Evolutionary conservation across 2,797 vertebrate species (phyloP), one percentile per base, ranked within the genome.

Genomic region (Rhinophrynus dorsalis): DNA sequence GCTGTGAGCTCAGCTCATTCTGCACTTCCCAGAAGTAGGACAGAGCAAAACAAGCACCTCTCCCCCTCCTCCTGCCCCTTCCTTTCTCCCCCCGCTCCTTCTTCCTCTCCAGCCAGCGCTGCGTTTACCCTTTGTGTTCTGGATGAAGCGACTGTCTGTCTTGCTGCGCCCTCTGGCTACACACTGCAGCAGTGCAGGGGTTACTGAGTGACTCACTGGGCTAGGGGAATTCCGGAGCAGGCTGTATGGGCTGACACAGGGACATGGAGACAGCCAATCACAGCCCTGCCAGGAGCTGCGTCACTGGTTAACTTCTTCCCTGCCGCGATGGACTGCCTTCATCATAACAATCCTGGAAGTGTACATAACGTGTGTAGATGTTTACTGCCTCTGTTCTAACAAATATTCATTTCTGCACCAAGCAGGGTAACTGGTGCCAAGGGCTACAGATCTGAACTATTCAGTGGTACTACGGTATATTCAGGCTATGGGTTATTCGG

Each of bases 181-280:
- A 15, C 10, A 12, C 3, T 45, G 1, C 1, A 13, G 57, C 32
- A 23, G 1, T 12, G 8, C n/a, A 50, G n/a, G 54, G 44, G 69
- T 72, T 65, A 44, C 63, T 6, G 20, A 40, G 12, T 72, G 69
- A 72, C 52, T 72, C 69, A 72, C 21, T 40, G 54, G 30, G 15
- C 9, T 65, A 1, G 69, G 69, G 69, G 57, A 65, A 72, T 72
- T 72, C 69, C 69, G 54, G 61, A 57, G 61, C 61, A 58, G 27
- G 33, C 69, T 23, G 44, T 52, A 64, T 65, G 68, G 52, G 51
- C 68, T 65, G 68, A 72, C 57, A 72, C 26, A 57, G 32, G 60
- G 60, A 65, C 60, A 57, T 32, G 33, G 18, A 33, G 12, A 40
- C 54, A 59, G 61, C 69, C 69, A 72, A 72, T 72, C 44, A 51